These are phyloP conservation scores for Melanchra persicariae DNA, from an alignment of 2,888 invertebrate genomes.

Conservation along the genomic window DNA sequence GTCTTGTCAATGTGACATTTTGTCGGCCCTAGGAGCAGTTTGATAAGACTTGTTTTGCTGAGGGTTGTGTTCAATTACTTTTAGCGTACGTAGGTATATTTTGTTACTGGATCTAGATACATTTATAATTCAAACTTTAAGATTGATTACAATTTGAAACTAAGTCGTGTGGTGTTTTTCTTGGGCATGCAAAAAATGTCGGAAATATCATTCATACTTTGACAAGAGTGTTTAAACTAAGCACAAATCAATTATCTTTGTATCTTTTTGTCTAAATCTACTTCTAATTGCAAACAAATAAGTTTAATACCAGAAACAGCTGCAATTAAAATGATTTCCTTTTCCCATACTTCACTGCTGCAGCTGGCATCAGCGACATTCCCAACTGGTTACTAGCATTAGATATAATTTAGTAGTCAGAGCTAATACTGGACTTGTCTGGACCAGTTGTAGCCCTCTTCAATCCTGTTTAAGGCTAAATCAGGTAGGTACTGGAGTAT, in stretches of 20 bases:
- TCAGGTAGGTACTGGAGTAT: conserved; percentile 26
- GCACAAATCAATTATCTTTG: conserved; percentile 11
- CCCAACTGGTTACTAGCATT: conserved; percentile 36
- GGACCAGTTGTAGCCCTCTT: conserved; percentile 55
- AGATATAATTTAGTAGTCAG: conserved; percentile 53
- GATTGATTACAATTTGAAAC: not conserved
- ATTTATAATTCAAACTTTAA: not conserved
- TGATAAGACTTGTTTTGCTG: conserved; percentile 17
- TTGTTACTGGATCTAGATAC: not conserved
- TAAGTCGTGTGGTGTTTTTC: not conserved
- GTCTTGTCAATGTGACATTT: conserved; percentile 53
- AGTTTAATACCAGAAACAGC: not conserved
- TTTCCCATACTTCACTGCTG: conserved; percentile 41
- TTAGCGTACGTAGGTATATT: not conserved
- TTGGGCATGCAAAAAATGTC: conserved; percentile 25
- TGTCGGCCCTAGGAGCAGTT: conserved; percentile 28
- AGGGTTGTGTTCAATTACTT: conserved; percentile 9
- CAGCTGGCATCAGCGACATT: conserved; percentile 40
- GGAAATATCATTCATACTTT: conserved; percentile 25
- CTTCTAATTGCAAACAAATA: conserved; percentile 8
- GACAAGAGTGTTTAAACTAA: conserved; percentile 14
- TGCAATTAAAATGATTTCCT: conserved; percentile 56
- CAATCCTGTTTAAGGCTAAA: conserved; percentile 56
- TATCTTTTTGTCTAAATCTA: conserved; percentile 15
- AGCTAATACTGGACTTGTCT: conserved; percentile 44